Evolutionary conservation across 2,888 invertebrate genomes (phyloP).

Genomic region (Serrognathus titanus): DNA sequence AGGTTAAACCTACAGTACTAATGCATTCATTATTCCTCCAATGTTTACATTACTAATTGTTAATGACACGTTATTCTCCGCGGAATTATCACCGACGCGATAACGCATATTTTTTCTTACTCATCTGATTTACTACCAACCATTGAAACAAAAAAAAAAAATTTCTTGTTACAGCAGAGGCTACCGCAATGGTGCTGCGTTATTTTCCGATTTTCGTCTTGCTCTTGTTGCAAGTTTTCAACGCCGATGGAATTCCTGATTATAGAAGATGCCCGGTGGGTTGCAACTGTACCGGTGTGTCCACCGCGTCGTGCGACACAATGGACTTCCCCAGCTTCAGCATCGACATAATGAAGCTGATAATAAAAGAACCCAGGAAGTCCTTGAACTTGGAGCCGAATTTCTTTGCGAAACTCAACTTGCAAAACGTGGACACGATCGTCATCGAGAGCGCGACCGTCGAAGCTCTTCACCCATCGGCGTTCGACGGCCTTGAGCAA

Average conservation of each 20-base stretch:
- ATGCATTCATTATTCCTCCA: too few relatives aligned
- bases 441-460: conserved; percentile 69
- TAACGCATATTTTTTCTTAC: neutral
- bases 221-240: neutral
- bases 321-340: conserved; percentile 65
- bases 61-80: too few relatives aligned
- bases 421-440: conserved; percentile 64
- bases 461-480: conserved; percentile 61
- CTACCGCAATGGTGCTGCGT: neutral
- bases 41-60: too few relatives aligned
- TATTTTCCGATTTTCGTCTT: conserved; percentile 4
- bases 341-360: conserved; percentile 54
- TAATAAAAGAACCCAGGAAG: conserved; percentile 7
- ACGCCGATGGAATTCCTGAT: conserved; percentile 32
- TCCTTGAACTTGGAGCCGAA: conserved; percentile 60
- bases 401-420: conserved; percentile 60
- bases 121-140: neutral
- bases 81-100: neutral
- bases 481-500: conserved; percentile 65
- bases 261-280: conserved; percentile 60
- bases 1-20: neutral
- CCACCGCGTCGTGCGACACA: conserved; percentile 65
- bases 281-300: conserved; percentile 61
- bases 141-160: neutral
- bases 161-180: neutral